Conservation (phyloP, 2,797 vertebrate genomes). For the Silurus lanzhouensis region DNA sequence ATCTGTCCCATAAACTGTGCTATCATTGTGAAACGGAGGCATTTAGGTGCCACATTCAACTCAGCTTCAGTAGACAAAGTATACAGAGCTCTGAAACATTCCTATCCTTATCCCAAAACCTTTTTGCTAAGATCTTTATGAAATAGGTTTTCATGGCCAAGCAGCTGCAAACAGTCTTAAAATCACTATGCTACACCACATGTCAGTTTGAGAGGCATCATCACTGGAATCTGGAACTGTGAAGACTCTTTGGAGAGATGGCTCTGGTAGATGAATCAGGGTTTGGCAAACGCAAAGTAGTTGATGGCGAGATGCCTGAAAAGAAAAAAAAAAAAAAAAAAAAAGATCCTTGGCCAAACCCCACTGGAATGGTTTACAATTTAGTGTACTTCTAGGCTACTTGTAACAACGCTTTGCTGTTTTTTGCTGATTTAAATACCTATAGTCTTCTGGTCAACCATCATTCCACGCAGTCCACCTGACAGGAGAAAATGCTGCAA, state of each 20-base stretch:
- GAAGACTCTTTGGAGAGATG: neutral
- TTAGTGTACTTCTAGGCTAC: neutral
- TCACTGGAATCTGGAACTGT: neutral
- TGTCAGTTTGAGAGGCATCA: neutral
- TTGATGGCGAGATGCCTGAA: neutral
- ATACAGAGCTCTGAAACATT: neutral
- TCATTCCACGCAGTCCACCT: neutral
- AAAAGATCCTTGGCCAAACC: neutral
- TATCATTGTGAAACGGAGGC: neutral
- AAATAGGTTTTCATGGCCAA: neutral
- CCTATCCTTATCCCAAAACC: neutral
- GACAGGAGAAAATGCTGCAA: neutral
- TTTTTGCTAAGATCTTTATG: neutral
- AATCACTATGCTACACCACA: neutral
- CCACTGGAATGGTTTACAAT: neutral
- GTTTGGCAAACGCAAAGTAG: neutral
- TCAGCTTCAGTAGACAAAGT: neutral
- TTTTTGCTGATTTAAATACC: neutral
- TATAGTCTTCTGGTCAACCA: neutral
- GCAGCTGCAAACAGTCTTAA: neutral
- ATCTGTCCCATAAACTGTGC: neutral
- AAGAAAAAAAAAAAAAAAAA: neutral
- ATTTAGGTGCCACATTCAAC: neutral
- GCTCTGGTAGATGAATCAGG: neutral
- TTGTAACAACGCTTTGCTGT: neutral